Evolutionary conservation across 1,140 invertebrate species (phyloP).

Genomic region (Caligus rogercresseyi): DNA sequence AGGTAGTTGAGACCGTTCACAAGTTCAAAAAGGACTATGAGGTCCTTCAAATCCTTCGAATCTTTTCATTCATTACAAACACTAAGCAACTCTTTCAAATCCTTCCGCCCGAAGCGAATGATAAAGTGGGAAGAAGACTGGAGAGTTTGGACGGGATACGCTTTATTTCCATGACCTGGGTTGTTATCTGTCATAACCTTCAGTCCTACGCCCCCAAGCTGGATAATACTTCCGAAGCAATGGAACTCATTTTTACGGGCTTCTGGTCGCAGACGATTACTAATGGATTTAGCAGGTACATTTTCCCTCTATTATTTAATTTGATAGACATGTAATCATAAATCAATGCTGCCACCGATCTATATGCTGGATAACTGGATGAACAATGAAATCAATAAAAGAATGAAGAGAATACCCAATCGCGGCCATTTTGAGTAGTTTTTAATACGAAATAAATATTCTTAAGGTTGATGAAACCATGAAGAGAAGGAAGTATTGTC

Average conservation of each 20-base stretch:
- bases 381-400: no score
- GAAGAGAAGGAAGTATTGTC: no score
- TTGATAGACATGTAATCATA: background rate
- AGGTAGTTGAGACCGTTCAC: background rate
- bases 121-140: background rate
- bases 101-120: background rate
- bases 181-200: background rate
- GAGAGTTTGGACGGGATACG: conserved; percentile 9
- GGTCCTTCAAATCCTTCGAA: background rate
- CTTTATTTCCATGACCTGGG: conserved; percentile 14
- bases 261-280: background rate
- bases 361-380: no score
- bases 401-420: no score
- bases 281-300: background rate
- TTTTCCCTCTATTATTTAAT: no score
- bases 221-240: background rate
- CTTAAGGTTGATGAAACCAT: no score
- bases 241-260: background rate
- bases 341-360: no score
- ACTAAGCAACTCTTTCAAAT: background rate
- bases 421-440: no score
- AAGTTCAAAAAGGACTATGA: background rate
- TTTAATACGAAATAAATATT: no score
- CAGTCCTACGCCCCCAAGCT: background rate
- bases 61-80: background rate